These are phyloP conservation scores for Synodontis membranacea DNA, from an alignment of 2,113 vertebrate species.

Conservation along the genomic window DNA sequence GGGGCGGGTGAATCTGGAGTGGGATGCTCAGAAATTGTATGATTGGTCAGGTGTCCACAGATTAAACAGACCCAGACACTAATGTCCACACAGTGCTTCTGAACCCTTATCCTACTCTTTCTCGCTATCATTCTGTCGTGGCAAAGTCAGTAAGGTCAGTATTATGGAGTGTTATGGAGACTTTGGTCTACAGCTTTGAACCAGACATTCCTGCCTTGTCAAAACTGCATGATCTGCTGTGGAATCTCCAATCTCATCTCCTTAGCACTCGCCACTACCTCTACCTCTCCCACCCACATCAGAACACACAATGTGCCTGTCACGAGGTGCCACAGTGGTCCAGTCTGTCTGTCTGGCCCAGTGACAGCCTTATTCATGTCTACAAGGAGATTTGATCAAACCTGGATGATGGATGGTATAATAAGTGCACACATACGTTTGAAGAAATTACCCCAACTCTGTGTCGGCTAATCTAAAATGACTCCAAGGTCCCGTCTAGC, in stretches of 20 bases:
- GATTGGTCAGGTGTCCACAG: neutral
- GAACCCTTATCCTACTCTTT: neutral
- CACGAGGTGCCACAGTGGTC: conserved; percentile 42
- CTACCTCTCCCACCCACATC: conserved; percentile 26
- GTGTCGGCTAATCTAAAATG: conserved; percentile 37
- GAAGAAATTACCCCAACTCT: conserved; percentile 53
- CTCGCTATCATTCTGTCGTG: conserved; percentile 1
- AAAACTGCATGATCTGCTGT: conserved; percentile 39
- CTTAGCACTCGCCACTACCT: neutral
- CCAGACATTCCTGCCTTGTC: conserved; percentile 51
- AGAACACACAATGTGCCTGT: conserved; percentile 22
- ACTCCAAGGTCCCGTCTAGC: conserved; percentile 7
- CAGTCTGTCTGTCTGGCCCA: conserved; percentile 55
- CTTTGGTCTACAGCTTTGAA: conserved; percentile 31
- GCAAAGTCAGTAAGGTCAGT: conserved; percentile 3
- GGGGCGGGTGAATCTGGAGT: neutral
- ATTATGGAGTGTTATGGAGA: neutral
- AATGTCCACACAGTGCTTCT: neutral
- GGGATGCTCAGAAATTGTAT: neutral
- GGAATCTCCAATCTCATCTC: conserved; percentile 37
- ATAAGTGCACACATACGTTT: conserved; percentile 52
- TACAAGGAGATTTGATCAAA: conserved; percentile 60
- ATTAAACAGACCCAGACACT: neutral
- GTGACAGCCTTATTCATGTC: conserved; percentile 57
- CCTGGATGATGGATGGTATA: conserved; percentile 65